phyloP scores from a whole-genome alignment of 92 coral and sea anemone genomes.

The Pocillopora meandrina region DNA sequence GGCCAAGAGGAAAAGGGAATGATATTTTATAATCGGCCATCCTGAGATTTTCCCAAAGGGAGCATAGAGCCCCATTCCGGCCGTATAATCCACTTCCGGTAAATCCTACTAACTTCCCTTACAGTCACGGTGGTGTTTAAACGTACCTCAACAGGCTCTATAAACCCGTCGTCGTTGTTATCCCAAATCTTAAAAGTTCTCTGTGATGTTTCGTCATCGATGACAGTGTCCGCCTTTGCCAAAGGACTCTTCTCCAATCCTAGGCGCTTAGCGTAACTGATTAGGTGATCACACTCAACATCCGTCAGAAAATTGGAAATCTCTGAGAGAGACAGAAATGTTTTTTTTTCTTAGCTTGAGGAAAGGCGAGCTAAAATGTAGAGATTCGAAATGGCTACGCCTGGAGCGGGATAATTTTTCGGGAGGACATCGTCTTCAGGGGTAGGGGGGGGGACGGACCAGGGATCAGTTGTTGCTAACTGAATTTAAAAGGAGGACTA shows the following conservation, averaged over 20 bases:
- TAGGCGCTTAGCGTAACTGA: constrained; percentile 70
- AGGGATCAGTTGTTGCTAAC: too few relatives aligned
- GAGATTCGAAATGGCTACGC: background rate
- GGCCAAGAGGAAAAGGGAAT: too few relatives aligned
- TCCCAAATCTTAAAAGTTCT: constrained; percentile 82
- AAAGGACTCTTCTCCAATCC: constrained; percentile 86
- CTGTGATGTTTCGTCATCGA: constrained; percentile 81
- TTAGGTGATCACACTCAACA: constrained; percentile 85
- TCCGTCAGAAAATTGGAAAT: constrained; percentile 67
- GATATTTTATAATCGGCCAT: too few relatives aligned
- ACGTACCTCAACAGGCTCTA: constrained; percentile 71
- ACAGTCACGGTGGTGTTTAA: background rate
- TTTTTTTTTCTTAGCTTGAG: background rate
- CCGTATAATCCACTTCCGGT: too few relatives aligned
- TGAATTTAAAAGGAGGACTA: too few relatives aligned
- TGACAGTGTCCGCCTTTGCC: constrained; percentile 41
- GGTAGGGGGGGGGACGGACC: too few relatives aligned
- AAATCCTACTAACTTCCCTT: too few relatives aligned
- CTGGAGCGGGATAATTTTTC: too few relatives aligned
- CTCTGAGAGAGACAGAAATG: constrained; percentile 30
- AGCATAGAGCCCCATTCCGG: too few relatives aligned
- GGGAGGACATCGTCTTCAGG: too few relatives aligned
- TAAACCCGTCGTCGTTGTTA: constrained; percentile 71
- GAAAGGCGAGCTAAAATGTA: background rate
- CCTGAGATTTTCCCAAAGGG: too few relatives aligned